Evolutionary conservation across 1,140 invertebrate species (phyloP).

Genomic region (Cydia amplana): DNA sequence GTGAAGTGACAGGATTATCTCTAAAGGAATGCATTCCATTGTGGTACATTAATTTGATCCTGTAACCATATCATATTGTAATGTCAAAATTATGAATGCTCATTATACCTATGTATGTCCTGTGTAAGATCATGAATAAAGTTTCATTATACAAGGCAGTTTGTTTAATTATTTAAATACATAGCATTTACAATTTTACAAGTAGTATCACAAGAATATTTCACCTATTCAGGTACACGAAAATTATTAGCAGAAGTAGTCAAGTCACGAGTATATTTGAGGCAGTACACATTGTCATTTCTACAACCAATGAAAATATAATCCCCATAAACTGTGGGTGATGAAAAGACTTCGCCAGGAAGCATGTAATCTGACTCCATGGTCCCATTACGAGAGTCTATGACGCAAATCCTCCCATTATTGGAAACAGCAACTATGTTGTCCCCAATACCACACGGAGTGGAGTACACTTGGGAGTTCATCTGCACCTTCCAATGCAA

Average conservation of each 20-base stretch:
- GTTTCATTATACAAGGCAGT: constrained; percentile 52
- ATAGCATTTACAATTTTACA: constrained; percentile 37
- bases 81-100: constrained; percentile 73
- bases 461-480: constrained; percentile 82
- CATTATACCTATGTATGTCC: constrained; percentile 74
- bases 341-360: constrained; percentile 85
- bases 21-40: constrained; percentile 72
- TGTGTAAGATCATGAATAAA: constrained; percentile 78
- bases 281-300: constrained; percentile 85
- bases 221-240: constrained; percentile 21
- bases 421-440: constrained; percentile 78
- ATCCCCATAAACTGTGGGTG: constrained; percentile 81
- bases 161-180: constrained; percentile 47
- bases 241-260: constrained; percentile 5
- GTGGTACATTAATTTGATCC: constrained; percentile 58
- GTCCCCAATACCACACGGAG: constrained; percentile 78
- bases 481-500: constrained; percentile 74
- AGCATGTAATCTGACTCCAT: constrained; percentile 74
- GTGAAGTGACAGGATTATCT: constrained; percentile 56
- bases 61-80: constrained; percentile 71
- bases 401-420: constrained; percentile 79
- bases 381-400: constrained; percentile 77
- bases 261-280: constrained; percentile 69
- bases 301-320: constrained; percentile 84
- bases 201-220: constrained; percentile 30